Evolutionary conservation across 1,140 invertebrate species (phyloP).

Genomic region (Hyles vespertilio): DNA sequence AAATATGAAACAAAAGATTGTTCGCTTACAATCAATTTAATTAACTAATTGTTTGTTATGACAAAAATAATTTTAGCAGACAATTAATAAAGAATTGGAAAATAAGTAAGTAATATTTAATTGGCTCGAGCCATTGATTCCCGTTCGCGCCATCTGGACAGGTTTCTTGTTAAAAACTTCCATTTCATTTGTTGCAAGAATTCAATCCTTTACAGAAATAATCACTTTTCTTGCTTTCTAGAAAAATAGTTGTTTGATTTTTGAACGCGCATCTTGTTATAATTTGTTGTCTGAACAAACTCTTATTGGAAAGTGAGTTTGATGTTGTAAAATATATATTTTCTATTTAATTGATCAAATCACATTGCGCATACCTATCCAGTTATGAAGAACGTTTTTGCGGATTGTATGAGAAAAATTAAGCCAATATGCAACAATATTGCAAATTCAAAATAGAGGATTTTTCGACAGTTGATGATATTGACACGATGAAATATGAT

Average conservation of each 20-base stretch:
- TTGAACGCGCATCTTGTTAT: slow-evolving; percentile 62
- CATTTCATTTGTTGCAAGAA: slow-evolving; percentile 61
- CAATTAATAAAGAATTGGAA: slow-evolving; percentile 19
- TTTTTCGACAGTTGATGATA: too few species aligned
- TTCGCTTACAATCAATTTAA: background rate
- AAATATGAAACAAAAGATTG: too few species aligned
- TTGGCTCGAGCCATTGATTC: slow-evolving; percentile 49
- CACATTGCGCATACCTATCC: too few species aligned
- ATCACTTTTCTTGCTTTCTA: slow-evolving; percentile 2
- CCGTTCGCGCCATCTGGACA: slow-evolving; percentile 20
- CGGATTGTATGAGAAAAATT: too few species aligned
- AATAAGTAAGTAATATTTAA: slow-evolving; percentile 44
- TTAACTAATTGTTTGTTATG: background rate
- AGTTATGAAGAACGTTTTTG: too few species aligned
- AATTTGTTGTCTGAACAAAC: slow-evolving; percentile 57
- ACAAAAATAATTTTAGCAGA: background rate
- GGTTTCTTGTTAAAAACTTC: slow-evolving; percentile 69
- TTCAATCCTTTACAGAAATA: slow-evolving; percentile 47
- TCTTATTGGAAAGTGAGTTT: slow-evolving; percentile 6
- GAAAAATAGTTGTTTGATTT: slow-evolving; percentile 33
- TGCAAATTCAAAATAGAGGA: too few species aligned
- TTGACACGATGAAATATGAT: too few species aligned
- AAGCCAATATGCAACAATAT: too few species aligned
- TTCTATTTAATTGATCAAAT: too few species aligned
- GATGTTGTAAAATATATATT: too few species aligned